Conservation (phyloP, 2,888 invertebrate species). For the Stenichneumon culpator region DNA sequence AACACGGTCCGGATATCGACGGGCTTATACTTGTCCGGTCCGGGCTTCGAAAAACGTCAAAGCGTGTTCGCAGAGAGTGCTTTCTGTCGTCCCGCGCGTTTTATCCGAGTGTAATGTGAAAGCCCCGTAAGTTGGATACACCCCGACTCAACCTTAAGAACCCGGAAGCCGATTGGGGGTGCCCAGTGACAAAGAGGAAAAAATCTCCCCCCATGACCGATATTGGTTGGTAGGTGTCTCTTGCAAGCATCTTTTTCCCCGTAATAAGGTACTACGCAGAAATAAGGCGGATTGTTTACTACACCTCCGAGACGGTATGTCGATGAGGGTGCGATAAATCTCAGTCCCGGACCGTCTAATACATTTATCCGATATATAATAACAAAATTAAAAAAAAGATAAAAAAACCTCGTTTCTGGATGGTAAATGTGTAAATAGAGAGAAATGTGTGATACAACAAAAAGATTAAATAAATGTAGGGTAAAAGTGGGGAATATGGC, state of each 20-base stretch:
- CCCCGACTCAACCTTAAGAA: background rate
- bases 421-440: conserved; percentile 23
- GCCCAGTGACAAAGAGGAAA: background rate
- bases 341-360: background rate
- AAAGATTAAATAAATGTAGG: conserved; percentile 16
- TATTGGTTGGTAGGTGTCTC: background rate
- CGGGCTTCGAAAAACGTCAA: background rate
- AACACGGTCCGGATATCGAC: background rate
- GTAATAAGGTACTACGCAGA: background rate
- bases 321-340: conserved; percentile 1
- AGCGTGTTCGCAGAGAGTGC: background rate
- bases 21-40: background rate
- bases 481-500: too few species aligned
- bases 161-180: conserved; percentile 1
- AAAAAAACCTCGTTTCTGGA: conserved; percentile 10
- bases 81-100: conserved; percentile 8
- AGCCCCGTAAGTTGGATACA: conserved; percentile 8
- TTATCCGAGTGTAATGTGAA: conserved; percentile 9
- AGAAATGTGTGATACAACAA: conserved; percentile 10
- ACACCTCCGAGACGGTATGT: background rate
- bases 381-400: background rate
- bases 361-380: background rate
- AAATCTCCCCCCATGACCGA: background rate
- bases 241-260: background rate
- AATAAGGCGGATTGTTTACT: background rate